A percentile compares a stretch with the other conserved stretches of the same genome.
phyloP scores from a whole-genome alignment of 2,797 vertebrate species.

The Melanotaenia trifasciata region DNA sequence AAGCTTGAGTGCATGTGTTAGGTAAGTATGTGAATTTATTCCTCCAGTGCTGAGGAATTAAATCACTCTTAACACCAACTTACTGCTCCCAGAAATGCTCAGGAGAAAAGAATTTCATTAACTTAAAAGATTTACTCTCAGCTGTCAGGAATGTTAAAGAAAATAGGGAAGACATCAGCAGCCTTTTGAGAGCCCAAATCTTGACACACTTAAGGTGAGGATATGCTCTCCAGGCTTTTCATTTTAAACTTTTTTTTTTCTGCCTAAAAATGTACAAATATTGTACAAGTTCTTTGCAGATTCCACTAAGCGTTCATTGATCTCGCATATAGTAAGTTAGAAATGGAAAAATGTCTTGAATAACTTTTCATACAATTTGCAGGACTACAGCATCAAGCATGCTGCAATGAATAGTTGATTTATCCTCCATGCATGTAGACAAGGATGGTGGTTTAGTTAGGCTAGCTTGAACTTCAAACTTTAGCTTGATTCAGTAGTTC shows the following conservation, averaged over 20 bases:
- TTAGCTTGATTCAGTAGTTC: too few species aligned
- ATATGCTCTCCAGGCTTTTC: not conserved
- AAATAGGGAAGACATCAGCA: constrained; percentile 35
- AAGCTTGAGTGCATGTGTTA: not conserved
- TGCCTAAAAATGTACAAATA: not conserved
- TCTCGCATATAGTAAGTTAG: too few species aligned
- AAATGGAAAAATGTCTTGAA: too few species aligned
- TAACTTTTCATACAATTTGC: too few species aligned
- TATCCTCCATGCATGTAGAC: too few species aligned
- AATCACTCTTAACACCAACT: constrained; percentile 26
- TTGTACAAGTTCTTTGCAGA: too few species aligned
- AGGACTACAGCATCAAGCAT: too few species aligned
- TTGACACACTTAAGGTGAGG: constrained; percentile 17
- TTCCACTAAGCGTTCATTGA: too few species aligned
- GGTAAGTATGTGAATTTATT: constrained; percentile 23
- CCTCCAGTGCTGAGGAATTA: constrained; percentile 12
- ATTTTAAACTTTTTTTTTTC: not conserved
- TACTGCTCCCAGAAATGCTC: constrained; percentile 30
- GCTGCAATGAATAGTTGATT: too few species aligned
- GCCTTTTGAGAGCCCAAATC: constrained; percentile 15
- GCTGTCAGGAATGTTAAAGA: constrained; percentile 21
- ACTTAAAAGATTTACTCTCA: constrained; percentile 34
- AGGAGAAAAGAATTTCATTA: constrained; percentile 58
- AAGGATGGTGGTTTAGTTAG: too few species aligned
- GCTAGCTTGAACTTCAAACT: too few species aligned